A percentile compares a stretch with the other conserved stretches of the same genome.
Evolutionary conservation across 2,113 vertebrate species (phyloP).

Genomic region (Mohoua ochrocephala): DNA sequence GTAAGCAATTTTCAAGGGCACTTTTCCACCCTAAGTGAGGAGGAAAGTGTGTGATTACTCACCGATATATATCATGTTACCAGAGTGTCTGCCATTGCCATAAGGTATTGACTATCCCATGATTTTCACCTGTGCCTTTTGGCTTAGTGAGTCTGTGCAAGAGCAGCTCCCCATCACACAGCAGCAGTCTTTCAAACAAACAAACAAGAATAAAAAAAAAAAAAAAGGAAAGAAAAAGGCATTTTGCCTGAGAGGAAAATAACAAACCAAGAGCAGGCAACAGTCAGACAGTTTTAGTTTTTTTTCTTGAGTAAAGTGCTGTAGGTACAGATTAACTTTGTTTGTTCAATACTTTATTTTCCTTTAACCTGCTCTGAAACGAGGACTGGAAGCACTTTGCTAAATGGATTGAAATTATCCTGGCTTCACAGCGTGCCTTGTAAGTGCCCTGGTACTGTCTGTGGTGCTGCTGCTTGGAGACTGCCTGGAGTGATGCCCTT

Average conservation of each 20-base stretch:
- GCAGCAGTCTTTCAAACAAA: not conserved
- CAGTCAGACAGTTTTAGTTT: not conserved
- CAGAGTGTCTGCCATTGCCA: not conserved
- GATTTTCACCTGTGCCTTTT: constrained; percentile 13
- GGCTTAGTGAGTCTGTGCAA: not conserved
- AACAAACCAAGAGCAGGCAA: not conserved
- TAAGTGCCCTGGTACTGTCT: constrained; percentile 12
- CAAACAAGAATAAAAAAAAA: no score
- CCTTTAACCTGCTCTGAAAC: constrained; percentile 11
- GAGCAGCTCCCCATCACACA: not conserved
- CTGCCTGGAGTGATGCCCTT: not conserved
- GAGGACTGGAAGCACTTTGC: constrained; percentile 46
- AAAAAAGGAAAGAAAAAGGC: not conserved
- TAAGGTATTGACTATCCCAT: not conserved
- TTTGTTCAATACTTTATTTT: constrained; percentile 52
- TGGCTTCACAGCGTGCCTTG: not conserved
- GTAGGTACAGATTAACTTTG: constrained; percentile 16
- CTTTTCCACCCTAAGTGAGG: not conserved
- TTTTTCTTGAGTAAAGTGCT: not conserved
- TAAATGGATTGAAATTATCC: constrained; percentile 63
- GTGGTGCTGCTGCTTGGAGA: not conserved
- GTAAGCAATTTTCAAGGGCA: constrained; percentile 42
- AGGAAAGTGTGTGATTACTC: not conserved
- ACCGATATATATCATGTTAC: constrained; percentile 30
- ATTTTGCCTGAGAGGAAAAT: not conserved